Evolutionary conservation across 2,113 vertebrate genomes (phyloP).

Genomic region (Tachycineta bicolor): DNA sequence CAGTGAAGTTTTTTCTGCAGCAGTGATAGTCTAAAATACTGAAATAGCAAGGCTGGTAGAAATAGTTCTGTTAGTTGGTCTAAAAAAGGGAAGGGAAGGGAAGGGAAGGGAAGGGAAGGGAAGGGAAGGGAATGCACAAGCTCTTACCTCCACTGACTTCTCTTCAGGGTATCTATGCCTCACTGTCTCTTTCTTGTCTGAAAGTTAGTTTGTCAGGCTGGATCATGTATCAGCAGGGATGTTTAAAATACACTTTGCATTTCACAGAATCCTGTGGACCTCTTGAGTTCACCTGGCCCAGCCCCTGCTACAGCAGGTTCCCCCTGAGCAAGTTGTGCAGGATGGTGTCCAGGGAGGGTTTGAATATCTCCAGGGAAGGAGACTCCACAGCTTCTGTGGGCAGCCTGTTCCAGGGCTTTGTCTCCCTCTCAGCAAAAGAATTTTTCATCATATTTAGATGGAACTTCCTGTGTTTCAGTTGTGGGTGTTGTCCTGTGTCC

Average conservation of each 20-base stretch:
- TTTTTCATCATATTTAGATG: not conserved
- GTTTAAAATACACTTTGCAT: not conserved
- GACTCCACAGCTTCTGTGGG: not conserved
- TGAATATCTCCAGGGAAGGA: not conserved
- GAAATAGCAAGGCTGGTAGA: not conserved
- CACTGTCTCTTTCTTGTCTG: not conserved
- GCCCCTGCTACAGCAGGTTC: not conserved
- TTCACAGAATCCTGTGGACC: not conserved
- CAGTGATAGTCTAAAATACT: not conserved
- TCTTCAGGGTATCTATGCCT: not conserved
- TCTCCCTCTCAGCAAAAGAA: not conserved
- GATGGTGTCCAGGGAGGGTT: not conserved
- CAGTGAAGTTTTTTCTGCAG: not conserved
- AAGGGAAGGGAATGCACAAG: not conserved
- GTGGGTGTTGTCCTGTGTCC: not conserved
- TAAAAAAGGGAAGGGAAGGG: not conserved
- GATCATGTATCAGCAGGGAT: not conserved
- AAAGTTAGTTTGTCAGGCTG: not conserved
- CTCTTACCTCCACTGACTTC: not conserved
- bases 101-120: too few species aligned
- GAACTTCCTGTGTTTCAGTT: not conserved
- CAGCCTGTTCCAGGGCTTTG: not conserved
- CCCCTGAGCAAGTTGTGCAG: not conserved
- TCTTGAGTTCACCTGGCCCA: not conserved
- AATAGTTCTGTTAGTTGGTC: not conserved